Evolutionary conservation across 2,888 invertebrate genomes (phyloP), one percentile per base, ranked within the genome.

Genomic region (Crocallis elinguaria): DNA sequence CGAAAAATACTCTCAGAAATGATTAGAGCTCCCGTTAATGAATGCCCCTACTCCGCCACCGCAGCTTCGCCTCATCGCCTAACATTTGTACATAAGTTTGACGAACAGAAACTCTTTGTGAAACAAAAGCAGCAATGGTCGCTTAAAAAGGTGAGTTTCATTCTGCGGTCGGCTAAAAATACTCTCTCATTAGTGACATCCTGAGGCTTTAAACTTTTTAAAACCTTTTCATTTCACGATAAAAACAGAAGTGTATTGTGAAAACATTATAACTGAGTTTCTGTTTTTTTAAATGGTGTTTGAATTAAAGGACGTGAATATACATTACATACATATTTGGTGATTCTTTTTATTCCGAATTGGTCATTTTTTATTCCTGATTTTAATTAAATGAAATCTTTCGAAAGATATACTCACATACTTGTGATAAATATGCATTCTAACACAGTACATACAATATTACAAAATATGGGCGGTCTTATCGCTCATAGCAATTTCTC

Each of bases 81-180:
- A 60, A 60, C 71, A 64, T 59, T 50, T 59, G 67, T 58, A 33
- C 38, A 55, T 62, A 52, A 13, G 17, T 46, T 25, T 30, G 6
- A 37, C 2, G 6, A 25, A 27, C 12, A 2, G 23, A 43, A 39
- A 49, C 19, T 7, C 7, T 38, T 11, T 37, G 32, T 8, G 21
- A 6, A 25, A 23, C 14, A 37, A 36, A 33, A 25, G 7, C 21
- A 37, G 49, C 45, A 37, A 19, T 49, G 45, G 41, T 45, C 32
- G 21, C 9, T 12, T 19, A 38, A 27, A 19, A 25, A 4, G 3
- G 19, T 3, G 27, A 48, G 14, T 38, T 43, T 43, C 42, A 0
- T 9, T 12, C 11, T 43, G 53, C 27, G 48, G 43, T 33, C 23
- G 39, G 17, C 21, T 48, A 48, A 49, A 53, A 48, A 54, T 48